Evolutionary conservation across 2,888 invertebrate genomes (phyloP).

Genomic region (Diaperis boleti): DNA sequence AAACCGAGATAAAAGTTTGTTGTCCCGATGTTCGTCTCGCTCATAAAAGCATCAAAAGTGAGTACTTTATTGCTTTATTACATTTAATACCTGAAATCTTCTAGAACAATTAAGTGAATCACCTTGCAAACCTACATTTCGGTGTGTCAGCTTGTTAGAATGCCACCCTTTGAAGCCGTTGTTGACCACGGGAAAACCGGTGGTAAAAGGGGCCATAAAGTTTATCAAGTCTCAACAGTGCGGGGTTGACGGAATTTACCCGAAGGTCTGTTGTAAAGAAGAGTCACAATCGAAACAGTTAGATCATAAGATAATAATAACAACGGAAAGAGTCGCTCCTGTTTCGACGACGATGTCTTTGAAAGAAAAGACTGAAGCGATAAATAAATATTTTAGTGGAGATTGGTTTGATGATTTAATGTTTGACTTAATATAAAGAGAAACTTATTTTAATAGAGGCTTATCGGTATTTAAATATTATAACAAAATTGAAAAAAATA

Average conservation of each 20-base stretch:
- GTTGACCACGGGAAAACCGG: constrained; percentile 15
- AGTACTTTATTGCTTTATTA: constrained; percentile 11
- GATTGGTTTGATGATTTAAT: constrained; percentile 7
- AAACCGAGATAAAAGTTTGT: constrained; percentile 19
- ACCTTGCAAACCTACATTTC: constrained; percentile 11
- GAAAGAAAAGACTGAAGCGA: background rate
- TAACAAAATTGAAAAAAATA: too few species aligned
- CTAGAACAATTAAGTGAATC: constrained; percentile 16
- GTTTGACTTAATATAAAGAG: constrained; percentile 1
- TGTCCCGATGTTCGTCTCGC: constrained; percentile 1
- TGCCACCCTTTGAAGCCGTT: constrained; percentile 24
- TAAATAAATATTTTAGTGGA: constrained; percentile 5
- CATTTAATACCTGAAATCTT: constrained; percentile 2
- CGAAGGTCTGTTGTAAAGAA: constrained; percentile 29
- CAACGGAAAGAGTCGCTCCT: background rate
- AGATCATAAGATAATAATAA: background rate
- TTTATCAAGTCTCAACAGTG: constrained; percentile 26
- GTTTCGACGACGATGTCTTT: background rate
- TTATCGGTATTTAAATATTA: too few species aligned
- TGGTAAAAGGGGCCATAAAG: constrained; percentile 10
- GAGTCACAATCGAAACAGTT: background rate
- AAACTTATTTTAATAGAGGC: background rate
- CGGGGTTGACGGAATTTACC: background rate
- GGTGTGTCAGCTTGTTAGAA: constrained; percentile 10
- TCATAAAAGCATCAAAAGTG: constrained; percentile 16